These are phyloP conservation scores for Iguana delicatissima DNA, from an alignment of 2,797 vertebrate genomes.

Conservation along the genomic window DNA sequence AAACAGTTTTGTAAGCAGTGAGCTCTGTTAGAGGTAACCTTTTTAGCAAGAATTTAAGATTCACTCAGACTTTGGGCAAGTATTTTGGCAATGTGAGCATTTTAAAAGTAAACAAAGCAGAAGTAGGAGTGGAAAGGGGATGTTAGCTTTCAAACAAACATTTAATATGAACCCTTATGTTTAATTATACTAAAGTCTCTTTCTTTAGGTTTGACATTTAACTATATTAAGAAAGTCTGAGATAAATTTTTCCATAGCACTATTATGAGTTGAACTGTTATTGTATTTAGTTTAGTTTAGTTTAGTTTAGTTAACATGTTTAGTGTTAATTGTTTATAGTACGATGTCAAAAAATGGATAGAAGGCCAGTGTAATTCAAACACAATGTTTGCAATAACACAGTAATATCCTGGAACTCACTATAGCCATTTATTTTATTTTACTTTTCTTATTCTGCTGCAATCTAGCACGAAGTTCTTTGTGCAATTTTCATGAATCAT, in stretches of 20 bases:
- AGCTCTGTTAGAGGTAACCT: conserved; percentile 44
- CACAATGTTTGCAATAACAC: conserved; percentile 64
- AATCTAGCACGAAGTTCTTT: not conserved
- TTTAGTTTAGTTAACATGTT: conserved; percentile 58
- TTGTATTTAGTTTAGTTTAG: too few relatives aligned
- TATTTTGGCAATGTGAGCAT: conserved; percentile 65
- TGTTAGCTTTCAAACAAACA: conserved; percentile 54
- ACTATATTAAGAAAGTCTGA: conserved; percentile 65
- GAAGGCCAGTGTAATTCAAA: conserved; percentile 70
- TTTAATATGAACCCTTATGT: conserved; percentile 58
- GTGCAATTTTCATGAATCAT: not conserved
- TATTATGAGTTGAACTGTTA: conserved; percentile 69
- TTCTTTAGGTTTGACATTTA: conserved; percentile 62
- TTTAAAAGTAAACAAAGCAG: conserved; percentile 73
- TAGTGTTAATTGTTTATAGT: conserved; percentile 67
- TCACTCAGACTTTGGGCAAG: conserved; percentile 62
- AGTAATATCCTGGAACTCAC: conserved; percentile 45
- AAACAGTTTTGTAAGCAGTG: conserved; percentile 60
- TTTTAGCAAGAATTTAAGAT: conserved; percentile 71
- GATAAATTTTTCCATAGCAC: conserved; percentile 71
- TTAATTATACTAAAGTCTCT: conserved; percentile 63
- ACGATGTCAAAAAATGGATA: conserved; percentile 68
- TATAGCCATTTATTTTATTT: conserved; percentile 40
- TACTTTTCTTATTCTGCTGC: conserved; percentile 51
- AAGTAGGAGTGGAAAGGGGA: conserved; percentile 57